These are phyloP conservation scores for Patagioenas fasciata DNA, from an alignment of 2,113 vertebrate species.

Conservation along the genomic window DNA sequence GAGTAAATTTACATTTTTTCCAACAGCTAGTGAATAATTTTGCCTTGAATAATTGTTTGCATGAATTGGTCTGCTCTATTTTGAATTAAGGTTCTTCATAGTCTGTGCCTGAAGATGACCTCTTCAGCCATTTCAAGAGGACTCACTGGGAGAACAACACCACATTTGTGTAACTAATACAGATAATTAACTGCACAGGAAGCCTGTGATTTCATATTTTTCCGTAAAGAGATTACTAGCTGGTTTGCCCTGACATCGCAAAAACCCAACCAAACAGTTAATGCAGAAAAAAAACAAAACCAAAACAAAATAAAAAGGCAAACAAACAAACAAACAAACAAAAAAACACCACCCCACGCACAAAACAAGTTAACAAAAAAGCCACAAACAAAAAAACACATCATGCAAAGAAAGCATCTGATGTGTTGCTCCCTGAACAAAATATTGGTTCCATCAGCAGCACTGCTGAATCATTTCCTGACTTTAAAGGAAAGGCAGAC, in stretches of 20 bases:
- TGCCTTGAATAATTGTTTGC: neutral
- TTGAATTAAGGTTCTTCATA: neutral
- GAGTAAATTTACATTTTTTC: constrained; percentile 4
- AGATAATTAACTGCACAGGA: neutral
- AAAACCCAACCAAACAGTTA: neutral
- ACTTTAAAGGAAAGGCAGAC: neutral
- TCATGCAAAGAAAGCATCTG: neutral
- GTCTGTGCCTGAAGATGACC: neutral
- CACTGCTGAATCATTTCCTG: neutral
- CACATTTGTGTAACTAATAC: neutral
- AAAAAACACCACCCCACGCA: neutral
- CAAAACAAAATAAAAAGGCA: too few species aligned
- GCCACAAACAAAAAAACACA: neutral
- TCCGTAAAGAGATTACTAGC: neutral
- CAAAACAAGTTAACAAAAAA: neutral
- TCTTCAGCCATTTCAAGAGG: neutral
- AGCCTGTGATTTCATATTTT: neutral
- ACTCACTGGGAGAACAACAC: neutral
- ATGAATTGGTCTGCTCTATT: neutral
- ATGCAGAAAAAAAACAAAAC: neutral
- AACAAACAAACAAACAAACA: too few species aligned
- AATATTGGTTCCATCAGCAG: neutral
- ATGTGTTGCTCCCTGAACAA: neutral
- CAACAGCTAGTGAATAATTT: neutral
- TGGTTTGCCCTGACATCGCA: neutral